Base-by-base conservation (phyloP, 1,140 invertebrate genomes). In the Nylanderia fulva region DNA sequence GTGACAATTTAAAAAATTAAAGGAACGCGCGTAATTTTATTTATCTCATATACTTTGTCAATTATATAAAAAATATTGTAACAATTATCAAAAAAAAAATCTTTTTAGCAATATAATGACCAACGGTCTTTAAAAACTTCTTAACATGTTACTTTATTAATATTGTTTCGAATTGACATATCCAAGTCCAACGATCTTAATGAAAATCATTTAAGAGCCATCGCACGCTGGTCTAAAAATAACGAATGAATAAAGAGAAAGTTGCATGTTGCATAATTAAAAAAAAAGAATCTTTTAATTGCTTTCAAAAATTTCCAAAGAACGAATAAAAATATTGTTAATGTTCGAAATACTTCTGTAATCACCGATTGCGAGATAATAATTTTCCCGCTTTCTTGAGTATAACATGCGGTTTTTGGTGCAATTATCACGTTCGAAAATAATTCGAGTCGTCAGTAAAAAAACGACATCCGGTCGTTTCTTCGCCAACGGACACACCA, bases 361-460 rank as follows among this genome's bases (percentile, higher is more conserved):
- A 11, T 29, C 21, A 1, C 9, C 5, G 39, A 60, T n/a, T 27
- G 36, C 18, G 11, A 45, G 11, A 29, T 42, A 48, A 33, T 45
- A 60, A 64, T 61, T 45, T 29, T 52, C 18, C n/a, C 39, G 27
- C 29, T 52, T 48, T 36, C 13, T 36, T n/a, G 64, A 24, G 11
- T 21, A 39, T n/a, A 36, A 21, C 3, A 15, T 2, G 4, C 8
- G 8, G 21, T 52, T 36, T 66, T 54, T 21, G 15, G 15, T 2
- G 7, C 21, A 15, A 52, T 60, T 58, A 86, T n/a, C 7, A 15
- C 27, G 79, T 68, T 66, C 48, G 33, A 39, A 39, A 66, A 72
- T 71, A 85, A 84, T 85, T 85, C 45, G 27, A 54, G 36, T 33
- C 77, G 60, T 21, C 42, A 45, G 56, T n/a, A n/a, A n/a, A n/a